phyloP scores from a whole-genome alignment of 2,113 vertebrate genomes.

The Leucosticte australis region DNA sequence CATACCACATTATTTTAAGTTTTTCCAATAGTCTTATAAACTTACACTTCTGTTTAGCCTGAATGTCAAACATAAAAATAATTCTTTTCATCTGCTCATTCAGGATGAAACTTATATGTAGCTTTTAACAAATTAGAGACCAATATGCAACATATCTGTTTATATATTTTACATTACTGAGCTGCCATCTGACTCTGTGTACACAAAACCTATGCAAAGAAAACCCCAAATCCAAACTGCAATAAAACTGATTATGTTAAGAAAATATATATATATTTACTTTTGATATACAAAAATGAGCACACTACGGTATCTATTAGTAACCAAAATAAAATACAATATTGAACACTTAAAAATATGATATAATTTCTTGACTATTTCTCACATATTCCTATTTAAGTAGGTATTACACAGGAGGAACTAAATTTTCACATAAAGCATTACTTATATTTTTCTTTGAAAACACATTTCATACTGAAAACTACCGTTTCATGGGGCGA shows the following conservation, averaged over 20 bases:
- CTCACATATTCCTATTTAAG: background rate
- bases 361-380: background rate
- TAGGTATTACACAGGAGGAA: background rate
- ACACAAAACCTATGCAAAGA: background rate
- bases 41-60: background rate
- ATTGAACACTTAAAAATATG: background rate
- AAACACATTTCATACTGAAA: background rate
- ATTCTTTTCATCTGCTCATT: background rate
- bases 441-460: background rate
- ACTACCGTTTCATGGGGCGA: constrained; percentile 91
- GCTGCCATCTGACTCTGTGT: background rate
- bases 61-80: background rate
- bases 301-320: background rate
- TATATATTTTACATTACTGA: background rate
- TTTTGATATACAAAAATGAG: background rate
- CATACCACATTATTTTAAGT: background rate
- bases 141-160: background rate
- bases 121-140: background rate
- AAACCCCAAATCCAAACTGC: background rate
- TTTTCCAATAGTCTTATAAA: background rate
- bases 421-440: background rate
- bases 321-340: background rate
- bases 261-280: background rate
- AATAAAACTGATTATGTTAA: background rate
- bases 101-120: background rate